Conservation (phyloP, 2,113 vertebrate genomes). For the Sapayoa aenigma region DNA sequence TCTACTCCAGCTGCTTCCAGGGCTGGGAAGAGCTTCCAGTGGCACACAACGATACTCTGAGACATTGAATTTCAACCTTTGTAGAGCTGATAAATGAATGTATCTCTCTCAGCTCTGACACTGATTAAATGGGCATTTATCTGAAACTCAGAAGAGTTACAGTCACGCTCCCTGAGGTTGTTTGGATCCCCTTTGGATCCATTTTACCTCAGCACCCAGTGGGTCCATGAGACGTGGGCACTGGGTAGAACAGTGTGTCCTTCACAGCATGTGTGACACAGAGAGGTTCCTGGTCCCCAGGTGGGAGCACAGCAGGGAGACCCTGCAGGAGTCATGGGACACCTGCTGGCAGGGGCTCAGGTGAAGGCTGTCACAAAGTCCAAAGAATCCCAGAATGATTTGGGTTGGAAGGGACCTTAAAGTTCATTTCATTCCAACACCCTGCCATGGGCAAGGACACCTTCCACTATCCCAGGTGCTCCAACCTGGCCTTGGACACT, state of each 20-base stretch:
- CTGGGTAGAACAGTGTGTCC: not conserved
- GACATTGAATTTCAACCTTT: not conserved
- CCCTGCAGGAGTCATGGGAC: fast-evolving
- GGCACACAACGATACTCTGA: not conserved
- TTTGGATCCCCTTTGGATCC: not conserved
- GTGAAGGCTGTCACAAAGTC: not conserved
- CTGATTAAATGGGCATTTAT: not conserved
- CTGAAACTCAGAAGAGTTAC: not conserved
- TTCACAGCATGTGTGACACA: fast-evolving
- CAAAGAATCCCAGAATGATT: not conserved
- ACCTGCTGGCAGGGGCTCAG: not conserved
- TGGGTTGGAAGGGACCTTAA: not conserved
- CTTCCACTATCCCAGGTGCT: not conserved
- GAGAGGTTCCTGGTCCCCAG: fast-evolving
- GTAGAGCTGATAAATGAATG: not conserved
- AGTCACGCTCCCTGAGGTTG: not conserved
- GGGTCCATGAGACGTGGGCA: not conserved
- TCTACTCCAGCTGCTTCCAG: not conserved
- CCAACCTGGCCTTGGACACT: not conserved
- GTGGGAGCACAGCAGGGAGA: not conserved
- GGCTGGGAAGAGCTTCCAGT: not conserved
- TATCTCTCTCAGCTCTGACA: not conserved
- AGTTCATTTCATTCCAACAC: not conserved
- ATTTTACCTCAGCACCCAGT: fast-evolving
- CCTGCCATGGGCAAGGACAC: not conserved